A percentile compares a stretch with the other conserved stretches of the same genome.
Evolutionary conservation across 2,888 invertebrate species (phyloP).

Genomic region (Agonopterix subpropinquella): DNA sequence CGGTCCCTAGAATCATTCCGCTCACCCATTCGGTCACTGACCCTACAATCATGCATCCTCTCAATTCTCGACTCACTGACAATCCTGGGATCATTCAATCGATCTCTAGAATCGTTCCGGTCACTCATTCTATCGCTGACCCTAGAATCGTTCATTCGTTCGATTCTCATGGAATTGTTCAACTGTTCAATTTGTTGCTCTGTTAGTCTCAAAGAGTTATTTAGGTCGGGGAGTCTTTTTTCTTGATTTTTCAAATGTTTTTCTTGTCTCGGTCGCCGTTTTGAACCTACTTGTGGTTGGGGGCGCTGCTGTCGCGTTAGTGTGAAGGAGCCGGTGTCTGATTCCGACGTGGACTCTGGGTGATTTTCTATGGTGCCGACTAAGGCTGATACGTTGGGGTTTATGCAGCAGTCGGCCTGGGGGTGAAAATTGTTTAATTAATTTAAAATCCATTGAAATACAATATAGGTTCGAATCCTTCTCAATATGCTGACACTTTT

Average conservation of each 20-base stretch:
- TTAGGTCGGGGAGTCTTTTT: slow-evolving; percentile 39
- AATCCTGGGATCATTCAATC: slow-evolving; percentile 18
- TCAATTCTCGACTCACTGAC: slow-evolving; percentile 27
- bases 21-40: slow-evolving; percentile 21
- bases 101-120: slow-evolving; percentile 13
- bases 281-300: slow-evolving; percentile 60
- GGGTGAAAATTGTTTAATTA: slow-evolving; percentile 7
- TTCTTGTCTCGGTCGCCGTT: slow-evolving; percentile 52
- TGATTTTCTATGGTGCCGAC: slow-evolving; percentile 70
- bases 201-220: slow-evolving; percentile 30
- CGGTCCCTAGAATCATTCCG: slow-evolving; percentile 18
- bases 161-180: slow-evolving; percentile 30
- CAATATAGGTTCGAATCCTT: too few relatives aligned
- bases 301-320: slow-evolving; percentile 61
- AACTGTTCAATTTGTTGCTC: slow-evolving; percentile 39
- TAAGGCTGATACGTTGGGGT: slow-evolving; percentile 59
- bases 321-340: slow-evolving; percentile 64
- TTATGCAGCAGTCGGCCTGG: slow-evolving; percentile 68
- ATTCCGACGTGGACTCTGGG: slow-evolving; percentile 66
- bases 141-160: slow-evolving; percentile 8
- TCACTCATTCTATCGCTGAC: slow-evolving; percentile 16
- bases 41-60: slow-evolving; percentile 23
- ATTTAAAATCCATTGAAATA: background rate
- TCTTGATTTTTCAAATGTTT: slow-evolving; percentile 51
- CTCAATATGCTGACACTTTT: too few relatives aligned